Conservation (phyloP, 2,113 vertebrate genomes). For the Orientallactaga bullata region DNA sequence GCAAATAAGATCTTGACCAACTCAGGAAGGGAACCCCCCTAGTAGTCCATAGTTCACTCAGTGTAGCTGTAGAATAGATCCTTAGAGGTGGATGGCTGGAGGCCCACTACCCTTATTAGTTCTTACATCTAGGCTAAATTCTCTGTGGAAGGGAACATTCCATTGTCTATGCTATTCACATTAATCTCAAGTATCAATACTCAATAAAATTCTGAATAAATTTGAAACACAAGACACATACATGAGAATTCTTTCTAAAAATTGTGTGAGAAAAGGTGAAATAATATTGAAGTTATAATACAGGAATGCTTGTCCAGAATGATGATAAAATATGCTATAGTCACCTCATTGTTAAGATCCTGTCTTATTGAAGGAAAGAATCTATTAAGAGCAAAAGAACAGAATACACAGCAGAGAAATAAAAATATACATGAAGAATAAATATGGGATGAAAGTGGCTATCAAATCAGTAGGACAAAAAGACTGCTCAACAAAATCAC, state of each 20-base stretch:
- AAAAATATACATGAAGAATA: neutral
- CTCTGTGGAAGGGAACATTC: fast-evolving
- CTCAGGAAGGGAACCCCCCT: too few relatives aligned
- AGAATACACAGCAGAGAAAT: neutral
- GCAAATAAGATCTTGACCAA: neutral
- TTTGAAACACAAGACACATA: neutral
- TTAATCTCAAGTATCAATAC: neutral
- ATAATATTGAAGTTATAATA: neutral
- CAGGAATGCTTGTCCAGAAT: neutral
- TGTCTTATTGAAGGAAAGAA: neutral
- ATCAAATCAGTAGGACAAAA: neutral
- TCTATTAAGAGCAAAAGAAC: neutral
- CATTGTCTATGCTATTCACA: too few relatives aligned
- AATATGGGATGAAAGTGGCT: neutral
- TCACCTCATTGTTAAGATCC: neutral
- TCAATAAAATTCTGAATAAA: neutral
- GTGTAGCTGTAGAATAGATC: neutral
- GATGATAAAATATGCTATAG: neutral
- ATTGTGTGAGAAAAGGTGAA: neutral
- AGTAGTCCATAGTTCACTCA: too few relatives aligned
- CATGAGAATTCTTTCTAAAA: neutral
- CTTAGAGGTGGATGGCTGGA: neutral
- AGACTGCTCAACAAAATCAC: neutral
- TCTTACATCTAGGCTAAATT: too few relatives aligned
- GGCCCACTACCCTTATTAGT: fast-evolving